Percentiles rank a stretch among this genome's conserved stretches.
Evolutionary conservation across 2,797 vertebrate genomes (phyloP).

Genomic region (Caiman crocodilus): DNA sequence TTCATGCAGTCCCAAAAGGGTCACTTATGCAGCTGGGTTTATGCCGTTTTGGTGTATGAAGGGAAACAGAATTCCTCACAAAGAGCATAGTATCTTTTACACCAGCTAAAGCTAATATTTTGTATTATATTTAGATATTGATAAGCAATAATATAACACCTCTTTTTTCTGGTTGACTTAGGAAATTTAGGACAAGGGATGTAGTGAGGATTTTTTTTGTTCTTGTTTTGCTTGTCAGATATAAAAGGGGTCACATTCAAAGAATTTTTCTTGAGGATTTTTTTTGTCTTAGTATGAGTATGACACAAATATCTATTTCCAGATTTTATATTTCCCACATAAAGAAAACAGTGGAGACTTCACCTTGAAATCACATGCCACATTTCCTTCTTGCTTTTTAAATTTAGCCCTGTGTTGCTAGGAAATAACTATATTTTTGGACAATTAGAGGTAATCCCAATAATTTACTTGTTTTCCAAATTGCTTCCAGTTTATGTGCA

Average conservation of each 20-base stretch:
- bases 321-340: constrained; percentile 8
- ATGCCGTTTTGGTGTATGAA: too few relatives aligned
- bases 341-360: constrained; percentile 23
- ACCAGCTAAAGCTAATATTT: too few relatives aligned
- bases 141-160: not conserved
- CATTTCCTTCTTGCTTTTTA: constrained; percentile 46
- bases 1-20: too few relatives aligned
- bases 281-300: not conserved
- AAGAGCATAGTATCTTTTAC: too few relatives aligned
- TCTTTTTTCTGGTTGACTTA: not conserved
- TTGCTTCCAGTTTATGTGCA: not conserved
- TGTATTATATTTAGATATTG: too few relatives aligned
- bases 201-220: not conserved
- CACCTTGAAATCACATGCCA: not conserved
- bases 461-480: constrained; percentile 37
- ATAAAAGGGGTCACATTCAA: constrained; percentile 1
- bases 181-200: not conserved
- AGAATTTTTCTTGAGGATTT: not conserved
- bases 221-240: not conserved
- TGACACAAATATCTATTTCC: constrained; percentile 26
- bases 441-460: not conserved
- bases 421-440: not conserved
- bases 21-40: too few relatives aligned
- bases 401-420: constrained; percentile 25
- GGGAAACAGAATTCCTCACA: too few relatives aligned